These are phyloP conservation scores for Ephestia elutella DNA, from an alignment of 1,140 invertebrate species.

Conservation along the genomic window DNA sequence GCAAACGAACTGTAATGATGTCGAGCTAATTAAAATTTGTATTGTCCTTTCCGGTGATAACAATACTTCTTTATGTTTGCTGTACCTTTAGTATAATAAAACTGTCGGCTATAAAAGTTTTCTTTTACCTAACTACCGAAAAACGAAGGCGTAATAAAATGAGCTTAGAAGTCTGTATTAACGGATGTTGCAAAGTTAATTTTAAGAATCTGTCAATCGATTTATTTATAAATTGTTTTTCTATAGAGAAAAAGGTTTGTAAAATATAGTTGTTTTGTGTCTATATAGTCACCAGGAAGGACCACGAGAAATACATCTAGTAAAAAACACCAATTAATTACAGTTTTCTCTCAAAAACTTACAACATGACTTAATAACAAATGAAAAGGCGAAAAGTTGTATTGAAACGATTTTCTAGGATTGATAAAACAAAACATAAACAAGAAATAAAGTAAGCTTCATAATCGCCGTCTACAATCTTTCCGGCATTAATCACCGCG, in stretches of 20 bases:
- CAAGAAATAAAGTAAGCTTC: neutral
- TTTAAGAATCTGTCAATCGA: neutral
- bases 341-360: too few relatives aligned
- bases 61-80: neutral
- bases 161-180: too few relatives aligned
- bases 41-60: conserved; percentile 17
- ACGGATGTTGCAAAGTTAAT: neutral
- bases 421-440: too few relatives aligned
- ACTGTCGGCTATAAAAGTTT: neutral
- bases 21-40: conserved; percentile 33
- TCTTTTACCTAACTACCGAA: neutral
- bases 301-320: too few relatives aligned
- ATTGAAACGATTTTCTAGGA: too few relatives aligned
- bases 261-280: too few relatives aligned
- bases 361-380: too few relatives aligned
- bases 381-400: too few relatives aligned
- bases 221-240: neutral
- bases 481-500: neutral
- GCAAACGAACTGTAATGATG: conserved; percentile 24
- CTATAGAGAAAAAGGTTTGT: too few relatives aligned
- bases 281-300: too few relatives aligned
- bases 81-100: neutral
- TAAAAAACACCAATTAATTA: too few relatives aligned
- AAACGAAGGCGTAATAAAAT: too few relatives aligned
- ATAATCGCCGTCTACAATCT: conserved; percentile 1